phyloP scores from a whole-genome alignment of 2,888 invertebrate genomes.

The Meiosimyza platycephala region DNA sequence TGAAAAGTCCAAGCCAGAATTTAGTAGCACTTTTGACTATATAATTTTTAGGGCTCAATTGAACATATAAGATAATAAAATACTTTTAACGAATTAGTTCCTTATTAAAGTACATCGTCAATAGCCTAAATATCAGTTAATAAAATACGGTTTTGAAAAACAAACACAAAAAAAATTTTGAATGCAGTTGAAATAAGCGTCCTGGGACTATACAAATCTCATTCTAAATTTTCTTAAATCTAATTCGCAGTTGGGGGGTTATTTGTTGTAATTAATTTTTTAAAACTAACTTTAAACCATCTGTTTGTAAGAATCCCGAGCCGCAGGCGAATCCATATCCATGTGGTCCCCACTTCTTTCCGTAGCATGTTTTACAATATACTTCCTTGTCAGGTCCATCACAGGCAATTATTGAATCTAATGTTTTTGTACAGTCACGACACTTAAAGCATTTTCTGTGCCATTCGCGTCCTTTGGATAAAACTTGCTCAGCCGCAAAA shows the following conservation, averaged over 20 bases:
- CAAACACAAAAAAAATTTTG: too few relatives aligned
- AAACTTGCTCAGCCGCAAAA: slow-evolving; percentile 93
- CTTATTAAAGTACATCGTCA: too few relatives aligned
- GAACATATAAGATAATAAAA: too few relatives aligned
- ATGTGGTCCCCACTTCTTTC: slow-evolving; percentile 97
- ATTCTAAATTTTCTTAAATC: not conserved
- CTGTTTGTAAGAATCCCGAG: slow-evolving; percentile 92
- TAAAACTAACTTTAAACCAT: slow-evolving; percentile 82
- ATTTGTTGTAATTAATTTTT: not conserved
- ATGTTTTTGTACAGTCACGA: slow-evolving; percentile 89
- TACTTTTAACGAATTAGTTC: too few relatives aligned
- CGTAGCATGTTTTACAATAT: slow-evolving; percentile 97
- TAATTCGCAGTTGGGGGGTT: not conserved
- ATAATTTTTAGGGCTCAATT: too few relatives aligned
- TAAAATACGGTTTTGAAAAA: too few relatives aligned
- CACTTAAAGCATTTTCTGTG: slow-evolving; percentile 95
- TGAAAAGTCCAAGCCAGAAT: too few relatives aligned
- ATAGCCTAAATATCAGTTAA: too few relatives aligned
- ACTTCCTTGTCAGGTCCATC: slow-evolving; percentile 94
- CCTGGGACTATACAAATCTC: not conserved
- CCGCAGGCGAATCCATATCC: slow-evolving; percentile 96
- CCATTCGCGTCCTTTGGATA: slow-evolving; percentile 91
- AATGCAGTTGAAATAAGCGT: not conserved
- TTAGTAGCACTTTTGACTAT: too few relatives aligned
- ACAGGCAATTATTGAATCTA: slow-evolving; percentile 96